Percentiles rank a stretch among this genome's conserved stretches.
These are phyloP conservation scores for Numenius arquata DNA, from an alignment of 2,113 vertebrate species.

Conservation along the genomic window DNA sequence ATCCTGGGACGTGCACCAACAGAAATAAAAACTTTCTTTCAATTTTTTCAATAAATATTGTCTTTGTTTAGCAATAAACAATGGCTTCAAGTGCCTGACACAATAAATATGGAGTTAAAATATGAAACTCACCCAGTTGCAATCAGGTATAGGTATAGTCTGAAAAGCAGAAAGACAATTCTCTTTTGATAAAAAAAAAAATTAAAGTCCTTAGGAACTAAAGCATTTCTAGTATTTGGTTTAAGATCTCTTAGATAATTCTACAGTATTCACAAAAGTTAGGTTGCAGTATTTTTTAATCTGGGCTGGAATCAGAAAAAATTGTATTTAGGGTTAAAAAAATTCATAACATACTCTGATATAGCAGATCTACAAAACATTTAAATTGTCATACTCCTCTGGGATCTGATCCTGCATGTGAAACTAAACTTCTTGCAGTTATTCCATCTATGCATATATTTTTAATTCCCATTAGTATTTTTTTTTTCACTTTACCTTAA, in stretches of 20 bases:
- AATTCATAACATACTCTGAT: not conserved
- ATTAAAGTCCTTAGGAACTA: not conserved
- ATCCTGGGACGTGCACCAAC: not conserved
- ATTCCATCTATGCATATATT: not conserved
- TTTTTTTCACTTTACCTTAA: not conserved
- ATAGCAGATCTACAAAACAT: not conserved
- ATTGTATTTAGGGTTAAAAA: not conserved
- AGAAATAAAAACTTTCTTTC: not conserved
- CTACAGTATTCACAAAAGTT: not conserved
- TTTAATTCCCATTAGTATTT: not conserved
- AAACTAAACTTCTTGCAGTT: not conserved
- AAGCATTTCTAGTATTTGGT: not conserved
- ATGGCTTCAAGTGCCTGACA: not conserved
- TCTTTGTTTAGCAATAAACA: not conserved
- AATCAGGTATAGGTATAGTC: accelerated
- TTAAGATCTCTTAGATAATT: not conserved
- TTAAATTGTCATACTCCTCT: not conserved
- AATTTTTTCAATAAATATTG: not conserved
- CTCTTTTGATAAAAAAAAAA: not conserved
- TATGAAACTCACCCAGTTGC: not conserved
- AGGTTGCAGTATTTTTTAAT: not conserved
- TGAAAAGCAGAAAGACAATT: not conserved
- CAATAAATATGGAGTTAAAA: not conserved
- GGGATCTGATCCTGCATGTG: not conserved
- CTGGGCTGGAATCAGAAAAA: not conserved